A percentile compares a stretch with the other conserved stretches of the same genome.
Conservation (phyloP, 2,113 vertebrate genomes). For the Calyptomena viridis region DNA sequence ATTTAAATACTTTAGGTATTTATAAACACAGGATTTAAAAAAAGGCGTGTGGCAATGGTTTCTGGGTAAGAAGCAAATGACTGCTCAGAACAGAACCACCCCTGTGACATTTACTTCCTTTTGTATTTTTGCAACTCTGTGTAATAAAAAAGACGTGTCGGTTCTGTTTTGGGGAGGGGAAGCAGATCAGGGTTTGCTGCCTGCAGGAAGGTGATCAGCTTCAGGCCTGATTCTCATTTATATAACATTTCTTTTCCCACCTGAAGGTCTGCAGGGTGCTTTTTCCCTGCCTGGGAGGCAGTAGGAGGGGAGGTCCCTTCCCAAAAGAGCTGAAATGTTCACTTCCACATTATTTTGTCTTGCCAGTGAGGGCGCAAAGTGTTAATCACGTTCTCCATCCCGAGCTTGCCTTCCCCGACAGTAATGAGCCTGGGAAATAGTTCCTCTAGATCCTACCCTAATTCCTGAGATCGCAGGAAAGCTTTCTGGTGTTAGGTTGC, state of each 20-base stretch:
- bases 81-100: constrained; percentile 46
- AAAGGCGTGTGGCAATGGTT: constrained; percentile 4
- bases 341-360: not conserved
- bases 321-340: not conserved
- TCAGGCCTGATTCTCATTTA: not conserved
- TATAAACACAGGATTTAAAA: constrained; percentile 32
- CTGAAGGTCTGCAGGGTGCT: not conserved
- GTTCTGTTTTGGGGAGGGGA: not conserved
- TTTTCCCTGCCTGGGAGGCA: not conserved
- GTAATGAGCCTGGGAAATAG: not conserved
- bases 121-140: constrained; percentile 20
- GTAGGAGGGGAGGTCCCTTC: not conserved
- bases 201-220: not conserved
- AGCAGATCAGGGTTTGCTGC: not conserved
- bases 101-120: constrained; percentile 46
- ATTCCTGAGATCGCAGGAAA: not conserved
- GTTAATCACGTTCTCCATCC: not conserved
- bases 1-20: constrained; percentile 54
- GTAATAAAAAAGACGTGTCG: not conserved
- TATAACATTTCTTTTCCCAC: not conserved
- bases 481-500: not conserved
- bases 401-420: not conserved
- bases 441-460: not conserved
- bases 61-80: constrained; percentile 53
- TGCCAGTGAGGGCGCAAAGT: not conserved